Conservation (phyloP, 2,797 vertebrate species). For the Leptatherina wallacei region DNA sequence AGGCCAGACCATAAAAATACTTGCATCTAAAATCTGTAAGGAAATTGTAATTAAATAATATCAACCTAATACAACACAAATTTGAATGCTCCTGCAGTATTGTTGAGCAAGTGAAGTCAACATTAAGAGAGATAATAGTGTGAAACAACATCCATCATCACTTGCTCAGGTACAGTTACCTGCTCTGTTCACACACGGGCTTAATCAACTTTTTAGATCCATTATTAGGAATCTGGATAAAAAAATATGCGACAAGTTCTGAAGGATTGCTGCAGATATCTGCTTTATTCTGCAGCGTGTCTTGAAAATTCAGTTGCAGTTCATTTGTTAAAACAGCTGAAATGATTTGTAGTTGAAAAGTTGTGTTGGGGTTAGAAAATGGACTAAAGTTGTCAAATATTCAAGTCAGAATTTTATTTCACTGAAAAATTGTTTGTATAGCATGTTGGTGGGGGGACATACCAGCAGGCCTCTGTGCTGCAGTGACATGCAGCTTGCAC, state of each 20-base stretch:
- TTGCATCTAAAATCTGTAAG: no score
- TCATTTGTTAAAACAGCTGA: no score
- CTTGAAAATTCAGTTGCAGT: not conserved
- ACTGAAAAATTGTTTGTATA: not conserved
- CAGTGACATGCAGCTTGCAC: constrained; percentile 13
- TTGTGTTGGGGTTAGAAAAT: not conserved
- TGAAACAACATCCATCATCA: not conserved
- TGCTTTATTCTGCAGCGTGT: not conserved
- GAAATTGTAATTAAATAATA: no score
- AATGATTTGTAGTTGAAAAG: not conserved
- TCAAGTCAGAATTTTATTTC: not conserved
- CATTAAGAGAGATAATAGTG: no score
- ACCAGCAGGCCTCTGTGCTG: constrained; percentile 12
- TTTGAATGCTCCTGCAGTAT: not conserved
- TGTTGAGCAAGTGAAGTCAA: not conserved
- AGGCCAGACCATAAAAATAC: no score
- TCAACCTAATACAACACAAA: no score
- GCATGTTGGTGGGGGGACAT: not conserved
- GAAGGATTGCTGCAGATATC: not conserved
- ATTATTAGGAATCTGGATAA: not conserved
- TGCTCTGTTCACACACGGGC: not conserved
- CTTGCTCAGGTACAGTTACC: not conserved
- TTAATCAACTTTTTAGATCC: not conserved
- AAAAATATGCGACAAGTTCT: not conserved
- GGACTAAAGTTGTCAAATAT: not conserved